Base-by-base conservation (phyloP, 1,140 invertebrate genomes). In the Ladona fulva region DNA sequence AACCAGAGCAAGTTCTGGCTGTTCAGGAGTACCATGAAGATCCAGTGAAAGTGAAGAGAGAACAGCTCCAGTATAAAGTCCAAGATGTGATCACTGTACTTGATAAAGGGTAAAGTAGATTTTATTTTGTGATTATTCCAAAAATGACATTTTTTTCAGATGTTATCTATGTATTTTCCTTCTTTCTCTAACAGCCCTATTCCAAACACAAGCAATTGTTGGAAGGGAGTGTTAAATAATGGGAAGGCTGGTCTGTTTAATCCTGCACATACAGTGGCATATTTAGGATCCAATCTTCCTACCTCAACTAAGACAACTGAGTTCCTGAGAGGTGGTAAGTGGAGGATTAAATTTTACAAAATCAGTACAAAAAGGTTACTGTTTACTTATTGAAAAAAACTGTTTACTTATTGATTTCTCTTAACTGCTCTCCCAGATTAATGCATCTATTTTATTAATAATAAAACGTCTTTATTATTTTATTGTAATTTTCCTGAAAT, bases 51-150 rank as follows among this genome's bases (percentile, higher is more conserved):
- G 78, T 78, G 16, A 85, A 82, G 79, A 85, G 88, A 52, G 92
- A 95, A 79, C 92, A 93, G 82, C 86, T 99, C 0, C 86, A 89
- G 78, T 99, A 96, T 85, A 90, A 92, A 80, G 90, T 93, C 80
- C 94, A 94, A 10, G 96, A 99, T 85, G 90, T 97, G 74, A 95
- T 99, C 76, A 96, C 95, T 7, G 95, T 99, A 5, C 84, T 99
- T 1, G 95, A 97, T 83, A 98, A 97, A 88, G 92, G 90, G 89
- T 37, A 37, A 37, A 37, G 29, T 5, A 1, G 29, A 12, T 24
- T 22, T 24, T 25, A 25, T n/a, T 25, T 66, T 16, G 16, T 22
- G 14, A 66, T 19, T 66, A 66, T 6, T 66, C n/a, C 1, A 22
- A 66, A 66, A 66, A 22, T 66, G 3, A 66, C 14, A 66, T 66